A percentile compares a stretch with the other conserved stretches of the same genome.
phyloP scores from a whole-genome alignment of 2,113 vertebrate species.

The Myotis davidii region DNA sequence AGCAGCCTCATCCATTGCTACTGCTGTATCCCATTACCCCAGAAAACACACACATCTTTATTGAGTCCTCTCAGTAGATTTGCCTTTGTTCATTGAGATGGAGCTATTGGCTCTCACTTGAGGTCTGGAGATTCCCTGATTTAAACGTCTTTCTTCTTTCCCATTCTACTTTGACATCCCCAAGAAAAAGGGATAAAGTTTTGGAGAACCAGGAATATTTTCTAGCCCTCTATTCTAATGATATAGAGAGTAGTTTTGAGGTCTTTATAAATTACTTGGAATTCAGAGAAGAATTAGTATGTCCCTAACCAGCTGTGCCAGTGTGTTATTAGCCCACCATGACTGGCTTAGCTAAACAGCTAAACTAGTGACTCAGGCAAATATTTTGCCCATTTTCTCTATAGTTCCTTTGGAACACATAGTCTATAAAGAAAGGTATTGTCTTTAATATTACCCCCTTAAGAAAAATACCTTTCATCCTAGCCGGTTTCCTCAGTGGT shows the following conservation, averaged over 20 bases:
- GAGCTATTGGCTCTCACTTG: conserved; percentile 9
- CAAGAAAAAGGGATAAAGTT: conserved; percentile 25
- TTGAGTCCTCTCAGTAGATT: not conserved
- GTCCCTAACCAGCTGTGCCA: not conserved
- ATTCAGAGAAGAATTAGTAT: conserved; percentile 38
- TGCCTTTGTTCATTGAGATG: conserved; percentile 28
- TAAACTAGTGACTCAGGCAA: not conserved
- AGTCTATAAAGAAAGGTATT: conserved; percentile 38
- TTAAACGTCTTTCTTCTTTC: conserved; percentile 51
- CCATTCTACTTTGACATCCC: conserved; percentile 32
- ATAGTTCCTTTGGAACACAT: conserved; percentile 15
- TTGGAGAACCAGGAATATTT: conserved; percentile 15
- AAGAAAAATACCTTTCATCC: not conserved
- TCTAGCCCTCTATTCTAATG: not conserved
- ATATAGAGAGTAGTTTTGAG: conserved; percentile 27
- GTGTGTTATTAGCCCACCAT: not conserved
- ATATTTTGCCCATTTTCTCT: conserved; percentile 41
- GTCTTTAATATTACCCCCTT: conserved; percentile 32
- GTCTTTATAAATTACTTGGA: not conserved
- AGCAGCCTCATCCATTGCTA: not conserved
- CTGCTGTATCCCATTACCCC: not conserved
- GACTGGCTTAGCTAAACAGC: conserved; percentile 11
- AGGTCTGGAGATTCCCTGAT: not conserved
- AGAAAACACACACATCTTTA: not conserved
- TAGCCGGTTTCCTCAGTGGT: too few species aligned